These are phyloP conservation scores for Gadopsis marmoratus DNA, from an alignment of 2,797 vertebrate species.

Conservation along the genomic window DNA sequence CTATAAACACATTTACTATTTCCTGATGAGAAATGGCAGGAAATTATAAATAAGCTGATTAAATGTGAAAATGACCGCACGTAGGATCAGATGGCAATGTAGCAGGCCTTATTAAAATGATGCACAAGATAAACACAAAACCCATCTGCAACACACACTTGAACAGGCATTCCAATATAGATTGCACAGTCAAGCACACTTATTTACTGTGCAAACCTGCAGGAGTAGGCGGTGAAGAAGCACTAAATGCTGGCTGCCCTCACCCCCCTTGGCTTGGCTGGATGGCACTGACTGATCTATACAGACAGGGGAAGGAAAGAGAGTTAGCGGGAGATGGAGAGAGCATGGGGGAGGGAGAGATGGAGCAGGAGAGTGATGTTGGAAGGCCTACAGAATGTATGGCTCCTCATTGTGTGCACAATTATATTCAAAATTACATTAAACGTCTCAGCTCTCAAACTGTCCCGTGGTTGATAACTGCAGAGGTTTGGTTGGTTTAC, in stretches of 20 bases:
- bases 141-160: slow-evolving; percentile 18
- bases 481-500: slow-evolving; percentile 8
- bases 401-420: slow-evolving; percentile 39
- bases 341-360: slow-evolving; percentile 47
- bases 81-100: background rate
- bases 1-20: background rate
- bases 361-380: slow-evolving; percentile 46
- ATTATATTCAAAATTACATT: slow-evolving; percentile 48
- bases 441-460: slow-evolving; percentile 42
- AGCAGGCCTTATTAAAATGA: slow-evolving; percentile 17
- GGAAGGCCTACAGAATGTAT: slow-evolving; percentile 49
- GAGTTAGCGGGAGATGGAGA: slow-evolving; percentile 48
- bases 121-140: slow-evolving; percentile 24
- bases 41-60: background rate
- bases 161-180: slow-evolving; percentile 39
- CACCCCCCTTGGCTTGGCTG: slow-evolving; percentile 60
- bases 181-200: slow-evolving; percentile 44
- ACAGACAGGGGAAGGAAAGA: slow-evolving; percentile 70
- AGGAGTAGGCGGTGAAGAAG: slow-evolving; percentile 68
- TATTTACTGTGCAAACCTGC: slow-evolving; percentile 67
- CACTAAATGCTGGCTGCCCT: slow-evolving; percentile 65
- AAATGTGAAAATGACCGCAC: slow-evolving; percentile 1
- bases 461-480: slow-evolving; percentile 11
- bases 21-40: background rate
- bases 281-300: slow-evolving; percentile 74